A percentile compares a stretch with the other conserved stretches of the same genome.
Conservation (phyloP, 2,888 invertebrate genomes). For the Heliconius erato region DNA sequence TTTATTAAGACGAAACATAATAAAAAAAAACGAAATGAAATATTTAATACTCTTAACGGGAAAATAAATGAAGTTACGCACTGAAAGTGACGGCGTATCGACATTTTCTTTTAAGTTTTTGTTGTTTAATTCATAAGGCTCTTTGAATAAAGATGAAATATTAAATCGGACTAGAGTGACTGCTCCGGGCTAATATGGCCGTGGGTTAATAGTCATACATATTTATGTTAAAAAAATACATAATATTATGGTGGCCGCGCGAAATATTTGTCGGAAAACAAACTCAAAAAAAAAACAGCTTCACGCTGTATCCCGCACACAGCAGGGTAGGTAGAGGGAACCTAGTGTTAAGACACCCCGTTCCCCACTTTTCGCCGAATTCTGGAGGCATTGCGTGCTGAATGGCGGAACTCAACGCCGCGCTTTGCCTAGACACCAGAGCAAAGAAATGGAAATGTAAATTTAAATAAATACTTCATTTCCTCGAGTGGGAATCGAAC, state of each 20-base stretch:
- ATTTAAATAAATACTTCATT: too few species aligned
- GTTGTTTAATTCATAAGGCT: conserved; percentile 32
- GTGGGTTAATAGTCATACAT: conserved; percentile 79
- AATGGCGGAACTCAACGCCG: too few species aligned
- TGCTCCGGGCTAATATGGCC: conserved; percentile 73
- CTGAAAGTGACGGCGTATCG: conserved; percentile 66
- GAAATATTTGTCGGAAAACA: conserved; percentile 14
- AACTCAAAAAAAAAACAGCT: not conserved
- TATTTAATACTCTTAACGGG: conserved; percentile 36
- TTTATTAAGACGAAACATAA: not conserved
- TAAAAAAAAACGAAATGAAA: conserved; percentile 32
- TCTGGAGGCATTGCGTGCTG: too few species aligned
- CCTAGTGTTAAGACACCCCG: too few species aligned
- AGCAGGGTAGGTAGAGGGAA: too few species aligned
- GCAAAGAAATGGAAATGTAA: too few species aligned
- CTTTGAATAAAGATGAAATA: conserved; percentile 82
- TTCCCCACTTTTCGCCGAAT: too few species aligned
- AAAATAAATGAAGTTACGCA: conserved; percentile 75
- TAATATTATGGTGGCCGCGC: conserved; percentile 21
- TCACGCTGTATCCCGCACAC: too few species aligned
- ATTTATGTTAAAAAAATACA: conserved; percentile 74
- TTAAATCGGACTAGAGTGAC: conserved; percentile 73
- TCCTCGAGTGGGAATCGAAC: too few species aligned
- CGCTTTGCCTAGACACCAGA: too few species aligned
- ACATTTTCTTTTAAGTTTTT: conserved; percentile 35